Evolutionary conservation across 2,113 vertebrate species (phyloP).

Genomic region (Hypomesus transpacificus): DNA sequence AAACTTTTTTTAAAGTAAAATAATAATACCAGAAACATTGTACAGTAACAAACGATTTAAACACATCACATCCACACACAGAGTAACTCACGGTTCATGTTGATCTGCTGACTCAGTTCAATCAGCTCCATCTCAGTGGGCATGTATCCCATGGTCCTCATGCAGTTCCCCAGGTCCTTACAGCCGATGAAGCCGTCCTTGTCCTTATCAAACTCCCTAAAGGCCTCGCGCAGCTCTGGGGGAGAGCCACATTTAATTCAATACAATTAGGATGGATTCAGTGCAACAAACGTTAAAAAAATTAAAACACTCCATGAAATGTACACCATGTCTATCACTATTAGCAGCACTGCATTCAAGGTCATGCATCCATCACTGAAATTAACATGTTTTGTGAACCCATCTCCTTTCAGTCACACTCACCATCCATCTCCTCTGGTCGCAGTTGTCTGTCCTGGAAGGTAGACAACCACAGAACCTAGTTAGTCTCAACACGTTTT

Average conservation of each 20-base stretch:
- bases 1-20: not conserved
- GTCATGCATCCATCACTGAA: too few relatives aligned
- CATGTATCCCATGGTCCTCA: conserved; percentile 99
- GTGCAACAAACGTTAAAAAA: too few relatives aligned
- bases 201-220: conserved; percentile 96
- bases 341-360: too few relatives aligned
- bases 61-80: conserved; percentile 5
- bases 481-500: conserved; percentile 38
- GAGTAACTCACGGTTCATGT: conserved; percentile 90
- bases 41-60: not conserved
- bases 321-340: not conserved
- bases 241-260: not conserved
- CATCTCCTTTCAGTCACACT: conserved; percentile 19
- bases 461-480: conserved; percentile 53
- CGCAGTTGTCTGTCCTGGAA: conserved; percentile 90
- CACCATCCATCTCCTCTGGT: conserved; percentile 97
- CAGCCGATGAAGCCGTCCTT: conserved; percentile 97
- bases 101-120: conserved; percentile 97
- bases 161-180: conserved; percentile 96
- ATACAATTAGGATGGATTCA: not conserved
- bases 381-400: too few relatives aligned
- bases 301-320: too few relatives aligned
- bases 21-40: not conserved
- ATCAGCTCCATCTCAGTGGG: conserved; percentile 99
- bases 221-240: conserved; percentile 91